Evolutionary conservation across 2,888 invertebrate genomes (phyloP).

Genomic region (Rotaria socialis): DNA sequence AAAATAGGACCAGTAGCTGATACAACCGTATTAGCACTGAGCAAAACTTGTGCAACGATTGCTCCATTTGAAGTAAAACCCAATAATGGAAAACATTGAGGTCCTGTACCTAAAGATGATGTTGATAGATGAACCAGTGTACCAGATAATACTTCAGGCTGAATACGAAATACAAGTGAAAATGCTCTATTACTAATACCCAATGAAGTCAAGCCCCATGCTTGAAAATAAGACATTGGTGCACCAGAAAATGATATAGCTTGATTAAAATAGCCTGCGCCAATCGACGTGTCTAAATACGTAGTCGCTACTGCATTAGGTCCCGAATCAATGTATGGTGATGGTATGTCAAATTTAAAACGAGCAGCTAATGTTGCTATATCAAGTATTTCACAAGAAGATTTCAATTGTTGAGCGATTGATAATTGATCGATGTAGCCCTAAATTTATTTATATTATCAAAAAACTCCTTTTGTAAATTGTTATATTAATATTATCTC

Average conservation of each 20-base stretch:
- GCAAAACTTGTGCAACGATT: not conserved
- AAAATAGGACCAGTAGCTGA: not conserved
- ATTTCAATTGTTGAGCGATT: not conserved
- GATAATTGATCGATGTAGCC: not conserved
- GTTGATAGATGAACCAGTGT: not conserved
- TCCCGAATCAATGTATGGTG: not conserved
- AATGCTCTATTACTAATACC: not conserved
- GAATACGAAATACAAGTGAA: not conserved
- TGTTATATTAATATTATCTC: no score
- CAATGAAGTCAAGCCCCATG: not conserved
- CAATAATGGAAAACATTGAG: not conserved
- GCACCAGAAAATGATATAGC: not conserved
- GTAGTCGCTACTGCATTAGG: not conserved
- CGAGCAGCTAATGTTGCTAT: conserved; percentile 10
- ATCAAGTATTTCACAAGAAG: not conserved
- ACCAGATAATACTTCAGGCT: not conserved
- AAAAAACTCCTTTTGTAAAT: no score
- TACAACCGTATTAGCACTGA: not conserved
- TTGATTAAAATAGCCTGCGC: not conserved
- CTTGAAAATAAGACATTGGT: conserved; percentile 4
- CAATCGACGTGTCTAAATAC: not conserved
- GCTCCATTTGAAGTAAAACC: not conserved
- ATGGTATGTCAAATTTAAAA: not conserved
- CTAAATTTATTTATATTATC: not conserved
- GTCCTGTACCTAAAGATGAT: not conserved